A percentile compares a stretch with the other conserved stretches of the same genome.
These are phyloP conservation scores for Aselliscus stoliczkanus DNA, from an alignment of 2,797 vertebrate species.

Conservation along the genomic window DNA sequence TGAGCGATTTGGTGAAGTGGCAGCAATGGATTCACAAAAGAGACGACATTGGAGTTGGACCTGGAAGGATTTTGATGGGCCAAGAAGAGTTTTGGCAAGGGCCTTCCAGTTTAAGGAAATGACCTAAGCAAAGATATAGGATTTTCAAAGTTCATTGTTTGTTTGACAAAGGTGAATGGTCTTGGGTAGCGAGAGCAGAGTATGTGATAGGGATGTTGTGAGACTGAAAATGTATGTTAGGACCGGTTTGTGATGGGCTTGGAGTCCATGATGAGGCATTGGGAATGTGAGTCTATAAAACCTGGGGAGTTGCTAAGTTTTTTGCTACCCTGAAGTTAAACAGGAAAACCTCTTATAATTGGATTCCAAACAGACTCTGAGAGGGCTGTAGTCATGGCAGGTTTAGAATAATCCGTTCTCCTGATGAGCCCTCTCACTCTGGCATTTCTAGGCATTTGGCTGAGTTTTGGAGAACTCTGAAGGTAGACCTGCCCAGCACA, in stretches of 20 bases:
- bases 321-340: neutral
- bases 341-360: neutral
- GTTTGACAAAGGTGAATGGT: neutral
- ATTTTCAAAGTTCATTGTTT: neutral
- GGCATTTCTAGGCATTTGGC: slow-evolving; percentile 59
- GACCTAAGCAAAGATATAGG: neutral
- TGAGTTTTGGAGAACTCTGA: slow-evolving; percentile 65
- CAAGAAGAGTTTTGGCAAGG: neutral
- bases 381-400: neutral
- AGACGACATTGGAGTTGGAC: neutral
- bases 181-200: neutral
- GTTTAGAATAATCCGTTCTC: neutral
- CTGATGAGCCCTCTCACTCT: slow-evolving; percentile 17
- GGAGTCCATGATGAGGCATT: neutral
- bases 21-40: neutral
- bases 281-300: neutral
- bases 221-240: neutral
- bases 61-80: neutral
- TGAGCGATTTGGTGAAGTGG: neutral
- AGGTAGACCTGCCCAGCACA: neutral
- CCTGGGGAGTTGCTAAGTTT: neutral
- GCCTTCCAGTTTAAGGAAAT: neutral
- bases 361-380: neutral
- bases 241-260: neutral
- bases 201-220: neutral